phyloP scores from a whole-genome alignment of 2,797 vertebrate genomes.

The Spinibarbus caldwelli region DNA sequence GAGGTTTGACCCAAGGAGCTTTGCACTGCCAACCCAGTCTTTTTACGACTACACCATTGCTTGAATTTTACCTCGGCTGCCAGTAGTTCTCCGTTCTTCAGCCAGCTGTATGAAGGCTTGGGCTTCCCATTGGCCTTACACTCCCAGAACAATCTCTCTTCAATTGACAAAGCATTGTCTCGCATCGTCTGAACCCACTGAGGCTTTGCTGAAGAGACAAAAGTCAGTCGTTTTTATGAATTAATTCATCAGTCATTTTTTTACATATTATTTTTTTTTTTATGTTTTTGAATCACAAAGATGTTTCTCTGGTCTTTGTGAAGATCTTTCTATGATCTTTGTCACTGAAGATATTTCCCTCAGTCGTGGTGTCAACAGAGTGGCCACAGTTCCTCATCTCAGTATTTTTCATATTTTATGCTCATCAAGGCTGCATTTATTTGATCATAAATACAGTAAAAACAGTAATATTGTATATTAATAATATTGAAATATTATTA shows the following conservation, averaged over 20 bases:
- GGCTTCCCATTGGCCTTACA: constrained; percentile 92
- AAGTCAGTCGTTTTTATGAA: neutral
- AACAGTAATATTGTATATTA: neutral
- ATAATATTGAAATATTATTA: neutral
- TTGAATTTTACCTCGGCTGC: constrained; percentile 80
- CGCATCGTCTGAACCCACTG: constrained; percentile 91
- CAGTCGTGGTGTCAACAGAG: constrained; percentile 45
- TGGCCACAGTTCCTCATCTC: constrained; percentile 25
- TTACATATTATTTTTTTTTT: neutral
- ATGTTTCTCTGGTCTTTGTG: constrained; percentile 40
- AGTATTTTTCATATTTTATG: neutral
- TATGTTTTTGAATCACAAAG: constrained; percentile 3
- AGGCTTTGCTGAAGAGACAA: constrained; percentile 84
- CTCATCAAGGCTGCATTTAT: neutral
- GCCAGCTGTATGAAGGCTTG: constrained; percentile 91
- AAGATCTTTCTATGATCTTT: constrained; percentile 40
- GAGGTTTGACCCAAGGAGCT: neutral
- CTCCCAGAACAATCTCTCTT: constrained; percentile 89
- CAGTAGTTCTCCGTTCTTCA: constrained; percentile 89
- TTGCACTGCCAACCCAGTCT: constrained; percentile 1
- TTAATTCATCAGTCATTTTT: neutral
- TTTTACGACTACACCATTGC: neutral
- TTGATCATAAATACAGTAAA: neutral
- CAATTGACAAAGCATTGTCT: constrained; percentile 86
- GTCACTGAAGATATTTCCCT: no score